Conservation (phyloP, 30 jellyfish, hydroid and myxozoan species). For the Kudoa iwatai region DNA sequence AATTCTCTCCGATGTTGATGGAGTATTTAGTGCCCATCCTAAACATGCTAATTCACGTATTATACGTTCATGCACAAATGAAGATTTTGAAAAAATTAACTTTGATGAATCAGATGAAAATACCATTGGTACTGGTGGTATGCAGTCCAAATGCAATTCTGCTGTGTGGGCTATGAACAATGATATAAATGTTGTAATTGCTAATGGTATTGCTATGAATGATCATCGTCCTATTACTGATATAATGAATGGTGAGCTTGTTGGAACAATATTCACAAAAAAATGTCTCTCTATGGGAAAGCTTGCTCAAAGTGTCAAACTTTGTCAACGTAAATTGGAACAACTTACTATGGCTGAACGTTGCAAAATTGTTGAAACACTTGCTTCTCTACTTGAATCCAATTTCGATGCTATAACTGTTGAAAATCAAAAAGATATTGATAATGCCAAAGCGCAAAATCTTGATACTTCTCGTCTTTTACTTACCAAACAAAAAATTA, state of each 20-base stretch:
- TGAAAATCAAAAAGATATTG: constrained; percentile 46
- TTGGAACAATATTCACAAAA: constrained; percentile 63
- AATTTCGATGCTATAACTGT: too few relatives aligned
- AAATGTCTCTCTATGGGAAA: constrained; percentile 32
- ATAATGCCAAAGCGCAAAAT: constrained; percentile 30
- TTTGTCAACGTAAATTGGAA: too few relatives aligned
- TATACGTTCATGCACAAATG: constrained; percentile 28
- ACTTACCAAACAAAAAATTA: constrained; percentile 13
- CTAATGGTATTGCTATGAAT: constrained; percentile 48
- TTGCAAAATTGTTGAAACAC: too few relatives aligned
- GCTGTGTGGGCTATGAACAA: constrained; percentile 57
- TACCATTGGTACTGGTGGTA: constrained; percentile 74
- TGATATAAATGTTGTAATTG: constrained; percentile 48
- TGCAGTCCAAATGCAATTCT: constrained; percentile 68
- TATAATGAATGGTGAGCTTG: constrained; percentile 27
- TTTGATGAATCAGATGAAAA: constrained; percentile 28
- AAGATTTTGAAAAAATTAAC: constrained; percentile 15
- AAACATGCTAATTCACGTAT: constrained; percentile 21
- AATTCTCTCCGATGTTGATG: constrained; percentile 73
- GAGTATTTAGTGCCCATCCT: constrained; percentile 76
- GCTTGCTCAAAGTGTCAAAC: constrained; percentile 50
- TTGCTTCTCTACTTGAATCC: too few relatives aligned
- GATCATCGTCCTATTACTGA: constrained; percentile 16
- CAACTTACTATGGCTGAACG: too few relatives aligned
- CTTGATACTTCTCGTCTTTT: constrained; percentile 42